Evolutionary conservation across 2,888 invertebrate genomes (phyloP).

Genomic region (Lithophane leautieri): DNA sequence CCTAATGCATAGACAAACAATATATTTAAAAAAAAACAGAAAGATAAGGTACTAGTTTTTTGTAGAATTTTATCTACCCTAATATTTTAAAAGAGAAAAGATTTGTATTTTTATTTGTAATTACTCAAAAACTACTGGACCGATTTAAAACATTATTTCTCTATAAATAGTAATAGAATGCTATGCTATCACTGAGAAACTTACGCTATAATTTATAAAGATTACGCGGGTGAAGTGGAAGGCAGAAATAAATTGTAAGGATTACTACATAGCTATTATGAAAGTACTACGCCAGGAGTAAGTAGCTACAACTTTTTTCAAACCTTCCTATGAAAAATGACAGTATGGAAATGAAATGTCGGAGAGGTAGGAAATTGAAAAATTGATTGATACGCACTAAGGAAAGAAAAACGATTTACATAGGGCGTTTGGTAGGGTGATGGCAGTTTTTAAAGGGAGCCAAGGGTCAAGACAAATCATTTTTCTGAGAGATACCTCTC

Average conservation of each 20-base stretch:
- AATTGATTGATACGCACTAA: conserved; percentile 58
- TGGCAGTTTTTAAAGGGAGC: conserved; percentile 14
- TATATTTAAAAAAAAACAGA: too few species aligned
- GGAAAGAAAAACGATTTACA: conserved; percentile 47
- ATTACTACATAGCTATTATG: not conserved
- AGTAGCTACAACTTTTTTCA: not conserved
- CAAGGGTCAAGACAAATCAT: conserved; percentile 16
- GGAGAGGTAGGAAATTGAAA: conserved; percentile 63
- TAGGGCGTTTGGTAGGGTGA: not conserved
- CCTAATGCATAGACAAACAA: too few species aligned
- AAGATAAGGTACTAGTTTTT: too few species aligned
- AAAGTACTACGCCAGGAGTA: not conserved
- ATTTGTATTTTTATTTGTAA: too few species aligned
- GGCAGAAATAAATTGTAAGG: not conserved
- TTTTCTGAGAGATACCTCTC: conserved; percentile 5
- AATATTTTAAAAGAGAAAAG: too few species aligned
- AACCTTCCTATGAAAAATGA: conserved; percentile 28
- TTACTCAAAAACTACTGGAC: too few species aligned
- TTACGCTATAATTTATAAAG: too few species aligned
- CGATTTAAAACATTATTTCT: too few species aligned
- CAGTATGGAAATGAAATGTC: conserved; percentile 12
- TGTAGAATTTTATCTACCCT: too few species aligned
- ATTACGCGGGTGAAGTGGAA: too few species aligned
- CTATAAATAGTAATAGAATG: too few species aligned
- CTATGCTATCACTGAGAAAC: too few species aligned